Evolutionary conservation across 2,113 vertebrate species (phyloP), one percentile per base, ranked within the genome.

Genomic region (Trinectes maculatus): DNA sequence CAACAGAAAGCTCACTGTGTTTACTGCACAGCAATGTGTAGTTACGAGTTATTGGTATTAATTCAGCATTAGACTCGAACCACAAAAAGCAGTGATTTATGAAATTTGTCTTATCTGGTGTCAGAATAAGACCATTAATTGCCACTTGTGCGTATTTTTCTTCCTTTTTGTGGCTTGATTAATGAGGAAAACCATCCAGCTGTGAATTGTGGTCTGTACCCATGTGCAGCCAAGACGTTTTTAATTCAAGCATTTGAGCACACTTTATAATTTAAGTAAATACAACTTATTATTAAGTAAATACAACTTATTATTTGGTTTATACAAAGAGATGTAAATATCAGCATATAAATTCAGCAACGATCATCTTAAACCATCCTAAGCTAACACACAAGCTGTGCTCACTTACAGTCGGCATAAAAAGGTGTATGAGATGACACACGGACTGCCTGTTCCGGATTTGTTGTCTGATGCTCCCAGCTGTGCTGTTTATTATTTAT

Each of bases 371-470:
- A 15, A 8, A 13, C 8, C 16, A 15, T 37, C 36, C 36, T 15
- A 13, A 16, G 16, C 13, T 6, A 0, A 25, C 28, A 48, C 19
- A 48, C 24, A 39, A 42, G 25, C 28, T n/a, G 3, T 1, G 33
- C 40, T 71, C 19, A 12, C 34, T 80, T 34, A 31, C 13, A 34
- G 42, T 5, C 54, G 11, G 53, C 22, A 40, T 78, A 37, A 29
- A 34, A 47, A 71, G 36, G 31, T 15, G 37, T 16, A 26, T 36
- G 28, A 54, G 61, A 37, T 42, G 62, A 52, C 44, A 22, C 22
- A 43, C 29, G 24, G 37, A 49, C 66, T 40, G 65, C 18, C 55
- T 82, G 82, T 76, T 36, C 82, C 13, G 71, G 64, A 61, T 85
- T 63, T 72, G 26, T 63, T 29, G 26, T 55, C 37, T 28, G 48